Conservation (phyloP, 2,113 vertebrate genomes). For the Podilymbus podiceps region DNA sequence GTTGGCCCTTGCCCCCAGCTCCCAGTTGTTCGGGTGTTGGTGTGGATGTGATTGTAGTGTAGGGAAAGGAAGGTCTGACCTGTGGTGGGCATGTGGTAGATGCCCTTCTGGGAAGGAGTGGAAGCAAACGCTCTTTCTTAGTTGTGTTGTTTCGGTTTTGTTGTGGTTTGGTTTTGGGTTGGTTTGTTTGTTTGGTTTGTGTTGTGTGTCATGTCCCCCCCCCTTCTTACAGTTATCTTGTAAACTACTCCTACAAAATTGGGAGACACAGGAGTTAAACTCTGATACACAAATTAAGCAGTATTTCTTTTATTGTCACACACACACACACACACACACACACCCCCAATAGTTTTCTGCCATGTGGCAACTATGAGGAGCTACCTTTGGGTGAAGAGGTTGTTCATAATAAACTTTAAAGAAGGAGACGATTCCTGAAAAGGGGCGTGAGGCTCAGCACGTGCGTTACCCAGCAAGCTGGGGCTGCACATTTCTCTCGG, state of each 20-base stretch:
- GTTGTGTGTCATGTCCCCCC: too few species aligned
- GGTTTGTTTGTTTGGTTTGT: too few species aligned
- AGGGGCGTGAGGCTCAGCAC: neutral
- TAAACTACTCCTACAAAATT: neutral
- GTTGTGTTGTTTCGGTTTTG: neutral
- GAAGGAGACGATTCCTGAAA: neutral
- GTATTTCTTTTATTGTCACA: too few species aligned
- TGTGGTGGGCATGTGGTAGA: too few species aligned
- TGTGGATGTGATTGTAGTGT: accelerated
- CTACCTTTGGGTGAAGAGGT: neutral
- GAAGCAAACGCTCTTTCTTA: neutral
- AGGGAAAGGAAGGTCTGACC: neutral
- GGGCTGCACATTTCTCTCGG: neutral
- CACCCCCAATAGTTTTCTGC: too few species aligned
- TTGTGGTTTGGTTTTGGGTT: too few species aligned
- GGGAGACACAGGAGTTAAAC: neutral
- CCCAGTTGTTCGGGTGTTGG: too few species aligned
- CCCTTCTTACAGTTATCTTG: neutral
- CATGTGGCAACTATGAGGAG: neutral
- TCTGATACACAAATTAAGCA: neutral
- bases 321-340: too few species aligned
- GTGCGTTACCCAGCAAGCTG: neutral
- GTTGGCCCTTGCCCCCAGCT: neutral
- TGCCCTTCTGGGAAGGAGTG: neutral
- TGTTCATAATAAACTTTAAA: neutral